Evolutionary conservation across 2,797 vertebrate species (phyloP), one percentile per base, ranked within the genome.

Genomic region (Ctenochaetus hawaiiensis): DNA sequence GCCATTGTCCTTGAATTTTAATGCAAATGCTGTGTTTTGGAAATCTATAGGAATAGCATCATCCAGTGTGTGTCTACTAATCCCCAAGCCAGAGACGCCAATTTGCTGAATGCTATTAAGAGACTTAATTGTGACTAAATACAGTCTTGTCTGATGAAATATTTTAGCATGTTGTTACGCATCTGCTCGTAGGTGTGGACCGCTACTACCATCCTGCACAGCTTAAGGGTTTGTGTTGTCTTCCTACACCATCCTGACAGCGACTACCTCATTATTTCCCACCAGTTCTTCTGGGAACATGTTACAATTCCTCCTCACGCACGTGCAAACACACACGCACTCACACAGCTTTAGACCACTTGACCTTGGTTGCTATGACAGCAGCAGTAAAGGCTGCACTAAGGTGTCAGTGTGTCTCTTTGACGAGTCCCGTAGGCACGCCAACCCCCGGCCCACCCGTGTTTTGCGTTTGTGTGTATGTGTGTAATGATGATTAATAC

Each of bases 291-390:
- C 61, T 80, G 87, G 87, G 89, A 92, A 61, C 6, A 9, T 54
- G 87, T 79, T 84, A 76, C 82, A 37, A 53, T 86, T 78, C 77
- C 80, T 75, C 71, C 86, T 71, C 70, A n/a, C 65, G 56, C 65
- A 44, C 72, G 10, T n/a, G 6, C 53, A 43, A 22, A 39, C 79
- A 45, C 60, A 13, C 49, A 22, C 49, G 22, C 47, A 2, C 67
- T 49, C 67, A 43, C 71, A n/a, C 65, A 77, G 83, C 80, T 80
- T 91, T 77, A 26, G 86, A 91, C 92, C 90, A 86, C 87, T 94
- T 93, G 93, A 94, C 93, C 93, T 94, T 94, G 93, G 93, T 94
- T 94, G 90, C 92, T 80, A 92, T 93, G 93, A 93, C 91, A 92
- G 92, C 92, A 61, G 83, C 80, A 66, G 76, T 87, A 88, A 88